Conservation (phyloP, 2,797 vertebrate genomes). For the Huso huso region DNA sequence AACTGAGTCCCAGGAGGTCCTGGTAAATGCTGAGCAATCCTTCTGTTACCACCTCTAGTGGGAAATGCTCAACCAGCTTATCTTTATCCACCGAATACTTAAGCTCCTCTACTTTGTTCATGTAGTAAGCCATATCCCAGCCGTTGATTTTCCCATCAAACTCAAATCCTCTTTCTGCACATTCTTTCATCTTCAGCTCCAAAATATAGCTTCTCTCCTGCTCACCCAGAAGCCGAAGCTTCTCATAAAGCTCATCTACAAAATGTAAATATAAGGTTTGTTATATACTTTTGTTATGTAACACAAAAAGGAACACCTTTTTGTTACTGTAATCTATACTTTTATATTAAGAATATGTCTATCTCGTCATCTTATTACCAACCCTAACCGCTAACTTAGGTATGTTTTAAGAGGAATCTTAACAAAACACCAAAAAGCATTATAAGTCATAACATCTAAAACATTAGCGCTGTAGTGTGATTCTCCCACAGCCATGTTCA, state of each 20-base stretch:
- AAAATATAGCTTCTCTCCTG: slow-evolving; percentile 79
- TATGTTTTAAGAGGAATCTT: no score
- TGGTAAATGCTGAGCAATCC: slow-evolving; percentile 84
- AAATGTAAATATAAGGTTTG: slow-evolving; percentile 11
- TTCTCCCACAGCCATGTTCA: no score
- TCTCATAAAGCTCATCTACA: slow-evolving; percentile 75
- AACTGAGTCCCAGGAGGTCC: slow-evolving; percentile 79
- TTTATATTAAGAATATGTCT: no score
- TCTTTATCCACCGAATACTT: slow-evolving; percentile 87
- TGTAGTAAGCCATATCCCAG: slow-evolving; percentile 91
- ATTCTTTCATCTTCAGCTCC: slow-evolving; percentile 78
- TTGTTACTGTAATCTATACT: no score
- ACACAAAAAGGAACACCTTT: no score
- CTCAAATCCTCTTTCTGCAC: slow-evolving; percentile 59
- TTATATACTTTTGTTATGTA: no score
- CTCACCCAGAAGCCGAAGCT: slow-evolving; percentile 69
- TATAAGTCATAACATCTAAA: no score
- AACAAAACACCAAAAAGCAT: no score
- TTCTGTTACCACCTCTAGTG: slow-evolving; percentile 78
- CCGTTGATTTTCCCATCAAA: slow-evolving; percentile 83
- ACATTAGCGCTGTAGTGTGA: no score
- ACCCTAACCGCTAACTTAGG: no score
- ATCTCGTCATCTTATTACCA: no score
- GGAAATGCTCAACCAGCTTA: slow-evolving; percentile 86
- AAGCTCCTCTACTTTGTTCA: slow-evolving; percentile 83